Conservation (phyloP, 2,113 vertebrate genomes). For the Pachyramphus minor region DNA sequence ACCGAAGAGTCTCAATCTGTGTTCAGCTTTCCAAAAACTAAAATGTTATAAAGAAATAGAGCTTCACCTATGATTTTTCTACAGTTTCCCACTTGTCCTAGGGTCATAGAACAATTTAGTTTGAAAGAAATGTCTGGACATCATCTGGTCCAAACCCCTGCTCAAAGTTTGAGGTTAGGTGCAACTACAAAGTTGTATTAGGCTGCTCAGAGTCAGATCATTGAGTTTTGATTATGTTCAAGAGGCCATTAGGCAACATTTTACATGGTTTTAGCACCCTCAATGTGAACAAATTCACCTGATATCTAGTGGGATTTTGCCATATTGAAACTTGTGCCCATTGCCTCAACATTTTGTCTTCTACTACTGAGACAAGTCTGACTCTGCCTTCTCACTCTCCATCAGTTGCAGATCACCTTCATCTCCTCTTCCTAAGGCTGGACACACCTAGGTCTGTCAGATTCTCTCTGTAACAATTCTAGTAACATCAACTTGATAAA, state of each 20-base stretch:
- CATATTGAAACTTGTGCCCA: background rate
- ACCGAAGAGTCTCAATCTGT: background rate
- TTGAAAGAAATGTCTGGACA: background rate
- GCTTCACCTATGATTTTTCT: background rate
- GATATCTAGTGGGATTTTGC: background rate
- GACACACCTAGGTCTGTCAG: background rate
- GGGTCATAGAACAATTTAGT: background rate
- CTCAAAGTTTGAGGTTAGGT: background rate
- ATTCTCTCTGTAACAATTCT: background rate
- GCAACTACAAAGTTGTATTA: background rate
- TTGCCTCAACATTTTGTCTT: background rate
- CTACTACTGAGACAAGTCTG: background rate
- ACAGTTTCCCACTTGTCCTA: background rate
- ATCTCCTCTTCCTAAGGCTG: background rate
- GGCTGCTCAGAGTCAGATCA: background rate
- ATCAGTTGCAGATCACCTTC: background rate
- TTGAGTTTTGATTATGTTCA: background rate
- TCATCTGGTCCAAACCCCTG: background rate
- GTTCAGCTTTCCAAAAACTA: background rate
- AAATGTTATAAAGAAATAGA: background rate
- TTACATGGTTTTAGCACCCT: background rate
- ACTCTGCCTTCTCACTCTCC: background rate
- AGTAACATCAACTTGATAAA: background rate
- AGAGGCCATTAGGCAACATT: background rate
- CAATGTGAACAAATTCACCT: background rate